Base-by-base conservation (phyloP, 1,140 invertebrate genomes). In the Zaprionus nigranus region DNA sequence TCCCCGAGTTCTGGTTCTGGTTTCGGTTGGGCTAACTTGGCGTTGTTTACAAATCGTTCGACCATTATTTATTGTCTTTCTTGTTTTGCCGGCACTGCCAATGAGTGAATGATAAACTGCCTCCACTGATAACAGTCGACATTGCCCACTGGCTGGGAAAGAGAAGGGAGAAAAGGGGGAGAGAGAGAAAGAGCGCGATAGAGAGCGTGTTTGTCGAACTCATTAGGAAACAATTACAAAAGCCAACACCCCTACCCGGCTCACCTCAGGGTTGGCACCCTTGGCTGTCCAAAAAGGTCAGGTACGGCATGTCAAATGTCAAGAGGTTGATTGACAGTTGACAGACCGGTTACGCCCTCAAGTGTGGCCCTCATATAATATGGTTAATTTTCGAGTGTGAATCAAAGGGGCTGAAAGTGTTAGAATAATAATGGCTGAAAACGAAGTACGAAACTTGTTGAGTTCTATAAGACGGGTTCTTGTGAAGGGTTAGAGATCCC, bases 181-280 rank as follows among this genome's bases (percentile, higher is more conserved):
- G 77, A 59, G 38, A 46, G 62, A 22, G 43, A n/a, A n/a, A n/a
- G n/a, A n/a, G n/a, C n/a, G n/a, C n/a, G n/a, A n/a, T n/a, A n/a
- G n/a, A 15, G 40, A 38, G 49, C 22, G 17, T 64, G 43, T 30
- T 72, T 57, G 71, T 76, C 62, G 78, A 78, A 78, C 75, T 88
- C 85, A 90, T 88, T 88, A 88, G 81, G 71, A 85, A 90, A 79
- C 85, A 88, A 88, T 88, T 88, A 90, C 80, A 76, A 75, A 69
- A 54, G 54, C 17, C 22, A 60, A 36, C 73, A 75, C 54, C 60
- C 67, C 62, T 38, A 49, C 63, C 56, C 85, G 84, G 81, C 88
- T 90, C 81, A 59, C 59, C 7, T 43, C 56, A 30, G 63, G 13
- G 36, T 62, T 40, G 62, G 60, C 69, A 82, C 75, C 81, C 74